Conservation (phyloP, 1,140 invertebrate species). For the Heliconius melpomene region DNA sequence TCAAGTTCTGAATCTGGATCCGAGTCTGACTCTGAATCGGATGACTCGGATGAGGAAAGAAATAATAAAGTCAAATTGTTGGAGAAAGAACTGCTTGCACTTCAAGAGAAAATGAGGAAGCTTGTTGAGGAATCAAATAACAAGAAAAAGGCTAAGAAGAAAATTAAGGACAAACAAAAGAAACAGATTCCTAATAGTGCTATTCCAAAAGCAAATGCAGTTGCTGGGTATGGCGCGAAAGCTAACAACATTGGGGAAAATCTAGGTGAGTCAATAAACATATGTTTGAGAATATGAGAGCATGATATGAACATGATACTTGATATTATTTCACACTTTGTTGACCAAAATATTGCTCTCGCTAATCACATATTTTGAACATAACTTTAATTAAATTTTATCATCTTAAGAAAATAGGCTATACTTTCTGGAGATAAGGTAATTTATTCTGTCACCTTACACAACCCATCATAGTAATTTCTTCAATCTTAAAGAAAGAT, state of each 20-base stretch:
- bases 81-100: slow-evolving; percentile 92
- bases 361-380: too few species aligned
- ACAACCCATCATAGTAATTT: too few species aligned
- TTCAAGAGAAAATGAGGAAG: slow-evolving; percentile 96
- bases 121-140: slow-evolving; percentile 90
- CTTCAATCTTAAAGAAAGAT: too few species aligned
- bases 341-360: too few species aligned
- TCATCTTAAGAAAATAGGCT: too few species aligned
- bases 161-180: slow-evolving; percentile 86
- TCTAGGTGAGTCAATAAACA: slow-evolving; percentile 49
- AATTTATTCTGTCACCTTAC: too few species aligned
- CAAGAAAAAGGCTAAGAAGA: slow-evolving; percentile 90
- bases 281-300: too few species aligned
- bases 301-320: too few species aligned
- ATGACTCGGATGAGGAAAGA: slow-evolving; percentile 92
- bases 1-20: slow-evolving; percentile 88
- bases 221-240: slow-evolving; percentile 68
- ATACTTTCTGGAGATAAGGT: too few species aligned
- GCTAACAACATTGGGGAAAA: slow-evolving; percentile 75
- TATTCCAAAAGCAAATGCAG: slow-evolving; percentile 73
- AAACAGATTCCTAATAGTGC: slow-evolving; percentile 78
- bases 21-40: slow-evolving; percentile 88
- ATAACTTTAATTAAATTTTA: too few species aligned
- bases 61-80: slow-evolving; percentile 91
- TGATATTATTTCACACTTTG: too few species aligned